Conservation (phyloP, 2,888 invertebrate genomes). For the Acrobasis consociella region DNA sequence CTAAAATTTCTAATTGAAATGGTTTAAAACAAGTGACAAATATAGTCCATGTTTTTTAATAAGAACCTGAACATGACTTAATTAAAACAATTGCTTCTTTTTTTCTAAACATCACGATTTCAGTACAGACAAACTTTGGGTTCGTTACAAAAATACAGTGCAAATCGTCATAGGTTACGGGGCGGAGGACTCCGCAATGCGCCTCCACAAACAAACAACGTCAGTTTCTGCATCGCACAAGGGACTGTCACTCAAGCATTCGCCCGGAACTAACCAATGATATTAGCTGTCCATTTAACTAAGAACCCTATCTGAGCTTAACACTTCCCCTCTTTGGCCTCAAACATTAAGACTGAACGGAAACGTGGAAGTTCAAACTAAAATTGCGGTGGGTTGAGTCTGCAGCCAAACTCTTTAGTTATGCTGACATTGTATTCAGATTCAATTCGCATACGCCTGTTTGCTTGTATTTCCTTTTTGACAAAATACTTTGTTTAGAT, state of each 20-base stretch:
- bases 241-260: slow-evolving; percentile 76
- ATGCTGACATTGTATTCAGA: slow-evolving; percentile 69
- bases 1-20: too few relatives aligned
- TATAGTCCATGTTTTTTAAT: too few relatives aligned
- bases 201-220: slow-evolving; percentile 64
- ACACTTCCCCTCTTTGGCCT: slow-evolving; percentile 38
- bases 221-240: slow-evolving; percentile 62
- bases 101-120: neutral
- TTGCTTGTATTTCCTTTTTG: slow-evolving; percentile 53
- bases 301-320: slow-evolving; percentile 47
- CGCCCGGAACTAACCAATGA: slow-evolving; percentile 69
- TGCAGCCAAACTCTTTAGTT: slow-evolving; percentile 67
- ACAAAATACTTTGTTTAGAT: slow-evolving; percentile 22
- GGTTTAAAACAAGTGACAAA: too few relatives aligned
- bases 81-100: too few relatives aligned
- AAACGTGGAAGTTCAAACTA: slow-evolving; percentile 40
- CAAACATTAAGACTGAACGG: slow-evolving; percentile 34
- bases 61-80: too few relatives aligned
- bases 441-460: slow-evolving; percentile 60
- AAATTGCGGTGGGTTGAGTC: slow-evolving; percentile 49
- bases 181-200: slow-evolving; percentile 44
- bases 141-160: slow-evolving; percentile 7
- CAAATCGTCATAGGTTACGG: neutral
- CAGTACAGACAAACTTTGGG: neutral
- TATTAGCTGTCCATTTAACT: slow-evolving; percentile 59